Percentiles rank a stretch among this genome's conserved stretches.
Conservation (phyloP, 2,797 vertebrate genomes). For the Cetoscarus ocellatus region DNA sequence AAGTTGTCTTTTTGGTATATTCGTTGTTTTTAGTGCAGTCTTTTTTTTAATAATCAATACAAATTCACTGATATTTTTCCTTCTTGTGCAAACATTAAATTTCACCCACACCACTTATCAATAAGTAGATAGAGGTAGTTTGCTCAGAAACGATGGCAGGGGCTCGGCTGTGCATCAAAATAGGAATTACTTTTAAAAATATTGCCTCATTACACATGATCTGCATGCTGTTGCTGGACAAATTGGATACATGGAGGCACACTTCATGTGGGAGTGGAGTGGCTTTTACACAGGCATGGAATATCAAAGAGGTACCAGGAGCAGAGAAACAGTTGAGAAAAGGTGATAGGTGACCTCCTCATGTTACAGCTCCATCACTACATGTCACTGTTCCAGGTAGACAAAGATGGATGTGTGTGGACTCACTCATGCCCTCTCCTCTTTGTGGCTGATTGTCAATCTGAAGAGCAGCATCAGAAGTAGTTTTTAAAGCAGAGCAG, state of each 20-base stretch:
- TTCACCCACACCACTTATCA: slow-evolving; percentile 11
- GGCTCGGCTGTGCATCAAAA: slow-evolving; percentile 2
- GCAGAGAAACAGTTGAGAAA: slow-evolving; percentile 30
- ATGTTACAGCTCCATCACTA: slow-evolving; percentile 58
- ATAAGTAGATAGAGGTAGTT: slow-evolving; percentile 10
- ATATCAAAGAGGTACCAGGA: slow-evolving; percentile 54
- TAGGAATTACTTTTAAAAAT: slow-evolving; percentile 9
- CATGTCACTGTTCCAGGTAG: slow-evolving; percentile 42
- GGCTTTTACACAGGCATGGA: slow-evolving; percentile 32
- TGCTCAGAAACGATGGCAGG: slow-evolving; percentile 9
- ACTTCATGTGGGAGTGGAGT: slow-evolving; percentile 5
- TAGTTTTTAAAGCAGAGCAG: neutral
- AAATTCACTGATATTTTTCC: neutral
- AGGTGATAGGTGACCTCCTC: slow-evolving; percentile 43
- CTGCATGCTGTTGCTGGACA: slow-evolving; percentile 20
- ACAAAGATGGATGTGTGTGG: slow-evolving; percentile 40
- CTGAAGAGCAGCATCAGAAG: slow-evolving; percentile 20
- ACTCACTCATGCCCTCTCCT: slow-evolving; percentile 15
- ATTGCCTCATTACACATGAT: neutral
- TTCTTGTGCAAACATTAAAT: neutral
- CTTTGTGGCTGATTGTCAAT: slow-evolving; percentile 31
- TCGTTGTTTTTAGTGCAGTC: too few species aligned
- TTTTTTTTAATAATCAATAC: slow-evolving; percentile 2
- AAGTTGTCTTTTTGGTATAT: too few species aligned
- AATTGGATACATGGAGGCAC: slow-evolving; percentile 29